A percentile compares a stretch with the other conserved stretches of the same genome.
phyloP scores from a whole-genome alignment of 1,140 invertebrate genomes.

The Hylaeus anthracinus region DNA sequence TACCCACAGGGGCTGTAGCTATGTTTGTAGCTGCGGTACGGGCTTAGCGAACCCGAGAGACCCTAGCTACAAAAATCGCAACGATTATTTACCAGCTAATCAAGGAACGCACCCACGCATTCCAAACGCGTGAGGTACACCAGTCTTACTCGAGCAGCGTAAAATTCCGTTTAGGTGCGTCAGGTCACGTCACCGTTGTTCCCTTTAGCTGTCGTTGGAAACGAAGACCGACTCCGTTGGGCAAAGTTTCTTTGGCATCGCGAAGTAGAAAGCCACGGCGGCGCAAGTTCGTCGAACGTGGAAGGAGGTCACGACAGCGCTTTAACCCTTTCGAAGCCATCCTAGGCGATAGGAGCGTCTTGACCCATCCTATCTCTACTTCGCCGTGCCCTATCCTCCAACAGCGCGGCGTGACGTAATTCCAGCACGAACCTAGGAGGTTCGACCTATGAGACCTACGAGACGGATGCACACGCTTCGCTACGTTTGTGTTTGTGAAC shows the following conservation, averaged over 20 bases:
- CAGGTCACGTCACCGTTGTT: not conserved
- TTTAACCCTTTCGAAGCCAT: constrained; percentile 70
- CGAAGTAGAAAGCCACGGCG: constrained; percentile 16
- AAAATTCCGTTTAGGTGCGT: not conserved
- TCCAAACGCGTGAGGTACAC: not conserved
- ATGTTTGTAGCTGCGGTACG: no score
- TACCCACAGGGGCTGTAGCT: no score
- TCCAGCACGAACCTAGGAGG: constrained; percentile 63
- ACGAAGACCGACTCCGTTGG: constrained; percentile 47
- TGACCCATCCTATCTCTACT: constrained; percentile 69
- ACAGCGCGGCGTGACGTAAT: constrained; percentile 68
- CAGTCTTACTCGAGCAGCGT: not conserved
- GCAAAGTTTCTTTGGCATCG: constrained; percentile 15
- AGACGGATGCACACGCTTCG: constrained; percentile 31
- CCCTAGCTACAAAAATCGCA: no score
- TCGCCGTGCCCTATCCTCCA: constrained; percentile 62
- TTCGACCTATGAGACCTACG: constrained; percentile 60
- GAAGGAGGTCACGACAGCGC: constrained; percentile 68
- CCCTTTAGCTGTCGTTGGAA: constrained; percentile 27
- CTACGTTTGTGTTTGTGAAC: not conserved
- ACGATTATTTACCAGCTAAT: no score
- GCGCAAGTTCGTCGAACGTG: constrained; percentile 44
- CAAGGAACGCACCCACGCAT: no score
- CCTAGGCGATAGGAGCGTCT: constrained; percentile 67
- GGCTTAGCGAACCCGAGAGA: no score